A percentile compares a stretch with the other conserved stretches of the same genome.
These are phyloP conservation scores for Rhopalosiphum maidis DNA, from an alignment of 1,140 invertebrate genomes.

Conservation along the genomic window DNA sequence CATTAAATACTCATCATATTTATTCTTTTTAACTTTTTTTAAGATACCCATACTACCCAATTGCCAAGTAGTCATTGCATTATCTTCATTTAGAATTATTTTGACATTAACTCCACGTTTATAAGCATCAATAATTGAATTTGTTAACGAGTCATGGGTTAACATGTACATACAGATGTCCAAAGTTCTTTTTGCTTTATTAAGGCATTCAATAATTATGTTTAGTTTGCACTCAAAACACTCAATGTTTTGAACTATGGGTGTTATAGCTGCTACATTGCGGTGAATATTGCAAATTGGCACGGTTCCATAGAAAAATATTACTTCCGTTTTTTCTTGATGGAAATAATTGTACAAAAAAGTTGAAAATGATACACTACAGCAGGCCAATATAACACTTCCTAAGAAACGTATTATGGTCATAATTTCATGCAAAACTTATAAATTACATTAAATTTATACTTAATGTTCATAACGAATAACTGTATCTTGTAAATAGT, in stretches of 20 bases:
- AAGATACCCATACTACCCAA: background rate
- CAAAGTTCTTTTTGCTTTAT: background rate
- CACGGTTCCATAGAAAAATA: background rate
- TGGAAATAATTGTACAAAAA: background rate
- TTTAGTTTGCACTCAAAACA: conserved; percentile 19
- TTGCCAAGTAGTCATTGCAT: background rate
- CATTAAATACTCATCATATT: background rate
- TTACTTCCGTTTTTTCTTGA: background rate
- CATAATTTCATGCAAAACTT: background rate
- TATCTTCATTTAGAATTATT: conserved; percentile 4
- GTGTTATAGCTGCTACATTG: background rate
- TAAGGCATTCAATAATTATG: conserved; percentile 17
- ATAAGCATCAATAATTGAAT: conserved; percentile 35
- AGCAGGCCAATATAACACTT: background rate
- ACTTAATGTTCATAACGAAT: background rate
- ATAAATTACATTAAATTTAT: background rate
- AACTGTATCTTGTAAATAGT: too few species aligned
- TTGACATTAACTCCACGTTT: conserved; percentile 24
- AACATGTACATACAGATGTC: conserved; percentile 34
- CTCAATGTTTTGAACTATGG: background rate
- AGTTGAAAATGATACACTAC: background rate
- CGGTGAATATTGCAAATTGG: background rate
- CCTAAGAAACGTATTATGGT: background rate
- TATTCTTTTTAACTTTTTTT: background rate
- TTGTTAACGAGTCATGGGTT: background rate